Conservation (phyloP, 2,888 invertebrate genomes). For the Dusona sp. region DNA sequence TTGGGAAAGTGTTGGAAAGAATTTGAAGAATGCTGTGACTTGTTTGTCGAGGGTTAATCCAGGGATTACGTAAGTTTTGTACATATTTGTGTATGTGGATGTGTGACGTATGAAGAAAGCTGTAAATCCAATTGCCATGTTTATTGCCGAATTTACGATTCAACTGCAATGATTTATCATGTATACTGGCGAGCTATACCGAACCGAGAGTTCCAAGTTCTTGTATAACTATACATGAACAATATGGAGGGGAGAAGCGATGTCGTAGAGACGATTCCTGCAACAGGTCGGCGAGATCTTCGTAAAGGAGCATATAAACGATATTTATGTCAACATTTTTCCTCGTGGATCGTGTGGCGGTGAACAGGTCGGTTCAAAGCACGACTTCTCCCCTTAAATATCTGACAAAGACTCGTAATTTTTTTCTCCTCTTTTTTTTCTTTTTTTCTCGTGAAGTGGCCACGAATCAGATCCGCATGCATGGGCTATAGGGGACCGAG, state of each 20-base stretch:
- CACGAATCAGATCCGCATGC: conserved; percentile 7
- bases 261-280: conserved; percentile 58
- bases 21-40: neutral
- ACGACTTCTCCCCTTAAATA: conserved; percentile 44
- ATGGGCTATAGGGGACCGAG: conserved; percentile 33
- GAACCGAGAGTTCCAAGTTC: conserved; percentile 47
- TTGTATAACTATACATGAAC: neutral
- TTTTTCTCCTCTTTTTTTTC: conserved; percentile 29
- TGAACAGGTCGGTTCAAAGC: conserved; percentile 68
- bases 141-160: conserved; percentile 63
- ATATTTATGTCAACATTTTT: conserved; percentile 77
- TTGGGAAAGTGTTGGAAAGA: neutral
- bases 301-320: conserved; percentile 69
- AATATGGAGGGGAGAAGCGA: conserved; percentile 16
- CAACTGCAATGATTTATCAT: conserved; percentile 70
- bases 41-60: neutral
- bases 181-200: conserved; percentile 21
- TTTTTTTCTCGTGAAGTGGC: conserved; percentile 61
- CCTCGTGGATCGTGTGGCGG: conserved; percentile 58
- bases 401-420: conserved; percentile 70
- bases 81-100: neutral
- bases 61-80: conserved; percentile 21
- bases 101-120: conserved; percentile 31
- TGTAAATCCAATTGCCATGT: conserved; percentile 64
- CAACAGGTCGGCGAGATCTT: conserved; percentile 63